Conservation (phyloP, 2,113 vertebrate genomes). For the Grammomys surdaster region DNA sequence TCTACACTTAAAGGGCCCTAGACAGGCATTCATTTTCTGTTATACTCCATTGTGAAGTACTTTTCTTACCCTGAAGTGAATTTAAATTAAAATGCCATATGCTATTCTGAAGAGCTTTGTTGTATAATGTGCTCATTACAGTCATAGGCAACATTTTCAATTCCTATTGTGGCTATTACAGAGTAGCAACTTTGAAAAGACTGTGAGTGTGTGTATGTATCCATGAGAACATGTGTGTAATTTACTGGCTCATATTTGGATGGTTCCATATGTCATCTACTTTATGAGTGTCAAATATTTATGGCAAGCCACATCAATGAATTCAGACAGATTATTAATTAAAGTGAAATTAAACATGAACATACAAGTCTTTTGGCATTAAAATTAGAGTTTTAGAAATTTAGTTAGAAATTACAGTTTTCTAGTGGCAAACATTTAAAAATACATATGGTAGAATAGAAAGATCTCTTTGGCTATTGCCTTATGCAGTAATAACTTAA, state of each 20-base stretch:
- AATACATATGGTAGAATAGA: not conserved
- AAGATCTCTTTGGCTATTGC: not conserved
- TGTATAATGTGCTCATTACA: slow-evolving; percentile 44
- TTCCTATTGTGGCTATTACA: not conserved
- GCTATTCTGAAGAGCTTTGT: slow-evolving; percentile 58
- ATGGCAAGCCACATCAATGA: not conserved
- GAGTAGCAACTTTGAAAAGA: not conserved
- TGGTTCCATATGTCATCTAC: not conserved
- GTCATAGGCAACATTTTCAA: not conserved
- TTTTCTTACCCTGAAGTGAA: slow-evolving; percentile 55
- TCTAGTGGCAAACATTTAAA: not conserved
- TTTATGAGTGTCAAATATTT: not conserved
- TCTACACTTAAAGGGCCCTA: slow-evolving; percentile 28
- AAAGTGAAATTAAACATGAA: not conserved
- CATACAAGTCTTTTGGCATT: not conserved
- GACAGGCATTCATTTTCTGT: slow-evolving; percentile 58
- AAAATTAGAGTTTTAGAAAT: not conserved
- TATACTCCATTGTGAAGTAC: slow-evolving; percentile 3
- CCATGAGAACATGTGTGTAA: not conserved
- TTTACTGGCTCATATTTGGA: not conserved
- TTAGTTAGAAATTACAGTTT: not conserved
- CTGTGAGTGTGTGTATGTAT: not conserved
- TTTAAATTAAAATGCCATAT: slow-evolving; percentile 71
- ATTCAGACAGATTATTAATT: not conserved
- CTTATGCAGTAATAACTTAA: not conserved